Conservation (phyloP, 2,888 invertebrate species). For the Emmelina monodactyla region DNA sequence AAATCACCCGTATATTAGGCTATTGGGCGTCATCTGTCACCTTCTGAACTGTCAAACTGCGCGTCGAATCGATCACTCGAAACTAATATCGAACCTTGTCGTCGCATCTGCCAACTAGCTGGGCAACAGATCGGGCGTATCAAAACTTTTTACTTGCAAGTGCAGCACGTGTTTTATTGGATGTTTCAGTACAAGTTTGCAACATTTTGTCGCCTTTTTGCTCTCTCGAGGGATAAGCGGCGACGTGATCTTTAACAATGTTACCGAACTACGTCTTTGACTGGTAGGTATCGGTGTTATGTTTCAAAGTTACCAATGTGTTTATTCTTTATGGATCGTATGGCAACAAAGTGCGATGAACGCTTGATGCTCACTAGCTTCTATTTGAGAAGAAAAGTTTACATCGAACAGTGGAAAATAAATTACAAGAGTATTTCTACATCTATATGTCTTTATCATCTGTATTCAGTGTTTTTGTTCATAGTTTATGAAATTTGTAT, state of each 20-base stretch:
- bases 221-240: slow-evolving; percentile 24
- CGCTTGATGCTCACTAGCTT: no score
- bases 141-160: slow-evolving; percentile 44
- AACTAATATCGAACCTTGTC: slow-evolving; percentile 59
- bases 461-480: no score
- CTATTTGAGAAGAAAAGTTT: no score
- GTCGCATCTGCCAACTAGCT: slow-evolving; percentile 15
- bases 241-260: slow-evolving; percentile 36
- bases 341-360: no score
- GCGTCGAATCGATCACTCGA: slow-evolving; percentile 58
- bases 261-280: slow-evolving; percentile 18
- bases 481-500: no score
- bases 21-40: slow-evolving; percentile 57
- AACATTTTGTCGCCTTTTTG: slow-evolving; percentile 33
- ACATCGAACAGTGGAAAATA: no score
- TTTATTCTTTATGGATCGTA: no score
- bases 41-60: slow-evolving; percentile 58
- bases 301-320: no score
- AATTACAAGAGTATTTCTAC: no score
- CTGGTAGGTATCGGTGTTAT: slow-evolving; percentile 2
- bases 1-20: slow-evolving; percentile 54
- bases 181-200: slow-evolving; percentile 47
- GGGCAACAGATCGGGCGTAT: slow-evolving; percentile 23
- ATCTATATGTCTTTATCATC: no score
- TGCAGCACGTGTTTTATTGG: slow-evolving; percentile 44